Percentiles rank a stretch among this genome's conserved stretches.
These are phyloP conservation scores for Colossoma macropomum DNA, from an alignment of 2,113 vertebrate species.

Conservation along the genomic window DNA sequence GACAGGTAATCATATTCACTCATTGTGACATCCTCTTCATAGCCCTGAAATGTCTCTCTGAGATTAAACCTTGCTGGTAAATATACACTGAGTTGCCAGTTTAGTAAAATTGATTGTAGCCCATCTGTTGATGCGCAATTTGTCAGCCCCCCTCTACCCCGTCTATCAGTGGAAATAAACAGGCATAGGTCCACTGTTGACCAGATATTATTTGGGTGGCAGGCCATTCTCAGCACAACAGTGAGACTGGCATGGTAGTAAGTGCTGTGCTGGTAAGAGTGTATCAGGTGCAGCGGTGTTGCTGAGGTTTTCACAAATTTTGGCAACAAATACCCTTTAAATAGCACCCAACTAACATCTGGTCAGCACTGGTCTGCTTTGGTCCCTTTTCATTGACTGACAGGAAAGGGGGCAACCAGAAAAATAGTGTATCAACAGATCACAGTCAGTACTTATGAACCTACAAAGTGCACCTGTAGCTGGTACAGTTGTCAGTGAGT, in stretches of 20 bases:
- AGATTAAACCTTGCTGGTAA: too few species aligned
- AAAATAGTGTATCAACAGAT: background rate
- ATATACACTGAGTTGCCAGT: too few species aligned
- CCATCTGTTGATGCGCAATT: too few species aligned
- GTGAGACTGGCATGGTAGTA: too few species aligned
- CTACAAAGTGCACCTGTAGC: background rate
- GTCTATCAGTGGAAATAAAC: background rate
- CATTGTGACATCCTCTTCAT: background rate
- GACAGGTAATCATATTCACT: slow-evolving; percentile 68
- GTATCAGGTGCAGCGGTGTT: too few species aligned
- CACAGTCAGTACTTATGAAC: background rate
- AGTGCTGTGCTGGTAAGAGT: too few species aligned
- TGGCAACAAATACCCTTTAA: too few species aligned
- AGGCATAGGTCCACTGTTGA: background rate
- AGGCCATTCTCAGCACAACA: too few species aligned
- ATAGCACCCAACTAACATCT: background rate
- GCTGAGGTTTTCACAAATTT: too few species aligned
- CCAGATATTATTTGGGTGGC: background rate
- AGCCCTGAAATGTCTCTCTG: background rate
- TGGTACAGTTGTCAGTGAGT: background rate
- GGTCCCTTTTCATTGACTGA: background rate
- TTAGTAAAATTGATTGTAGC: too few species aligned
- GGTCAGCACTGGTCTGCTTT: background rate
- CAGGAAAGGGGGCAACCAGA: background rate
- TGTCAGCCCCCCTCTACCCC: too few species aligned